These are phyloP conservation scores for Acanthosepion pharaonis DNA, from an alignment of 2,888 invertebrate species.

Conservation along the genomic window DNA sequence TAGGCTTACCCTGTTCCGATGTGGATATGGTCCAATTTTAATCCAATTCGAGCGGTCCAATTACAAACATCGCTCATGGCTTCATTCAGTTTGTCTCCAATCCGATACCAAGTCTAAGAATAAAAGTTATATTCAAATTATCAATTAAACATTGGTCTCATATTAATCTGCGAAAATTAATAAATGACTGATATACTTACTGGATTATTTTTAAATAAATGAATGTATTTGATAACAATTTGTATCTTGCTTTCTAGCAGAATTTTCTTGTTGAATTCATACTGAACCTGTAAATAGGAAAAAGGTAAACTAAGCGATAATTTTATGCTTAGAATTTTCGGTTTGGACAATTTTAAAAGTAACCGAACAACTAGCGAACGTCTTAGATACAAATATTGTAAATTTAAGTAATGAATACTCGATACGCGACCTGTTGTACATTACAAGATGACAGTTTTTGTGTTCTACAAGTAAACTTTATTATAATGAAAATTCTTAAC, in stretches of 20 bases:
- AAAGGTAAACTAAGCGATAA: not conserved
- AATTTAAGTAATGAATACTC: not conserved
- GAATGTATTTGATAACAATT: not conserved
- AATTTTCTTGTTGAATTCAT: not conserved
- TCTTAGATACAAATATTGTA: not conserved
- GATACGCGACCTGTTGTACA: too few relatives aligned
- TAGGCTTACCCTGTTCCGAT: not conserved
- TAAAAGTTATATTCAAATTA: not conserved
- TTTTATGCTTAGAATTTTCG: not conserved
- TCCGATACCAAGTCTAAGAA: not conserved
- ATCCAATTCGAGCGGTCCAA: not conserved
- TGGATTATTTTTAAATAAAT: not conserved
- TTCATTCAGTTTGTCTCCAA: not conserved
- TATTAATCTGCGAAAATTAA: not conserved
- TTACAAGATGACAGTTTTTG: too few relatives aligned
- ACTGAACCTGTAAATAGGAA: not conserved
- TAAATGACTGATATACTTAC: not conserved
- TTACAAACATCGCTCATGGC: not conserved
- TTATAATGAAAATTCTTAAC: too few relatives aligned
- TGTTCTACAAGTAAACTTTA: too few relatives aligned
- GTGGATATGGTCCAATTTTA: not conserved
- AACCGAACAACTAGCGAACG: not conserved
- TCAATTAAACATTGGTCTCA: not conserved
- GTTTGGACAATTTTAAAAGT: not conserved
- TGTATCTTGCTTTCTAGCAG: not conserved